Conservation (phyloP, 2,113 vertebrate genomes). For the Saccopteryx bilineata region DNA sequence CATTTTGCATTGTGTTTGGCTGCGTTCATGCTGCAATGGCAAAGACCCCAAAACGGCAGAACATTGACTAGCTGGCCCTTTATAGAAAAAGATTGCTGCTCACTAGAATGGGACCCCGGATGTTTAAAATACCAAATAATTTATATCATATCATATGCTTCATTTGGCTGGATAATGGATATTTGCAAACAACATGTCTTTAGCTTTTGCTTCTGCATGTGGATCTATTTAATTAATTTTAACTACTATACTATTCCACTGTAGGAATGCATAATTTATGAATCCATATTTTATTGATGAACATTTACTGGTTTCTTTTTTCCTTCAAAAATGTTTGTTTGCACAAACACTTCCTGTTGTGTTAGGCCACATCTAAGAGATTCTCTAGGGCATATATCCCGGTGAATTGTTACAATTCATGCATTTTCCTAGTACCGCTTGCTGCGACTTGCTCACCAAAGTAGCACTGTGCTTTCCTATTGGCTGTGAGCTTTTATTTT, state of each 20-base stretch:
- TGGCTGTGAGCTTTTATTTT: neutral
- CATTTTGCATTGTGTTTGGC: neutral
- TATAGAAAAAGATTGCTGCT: neutral
- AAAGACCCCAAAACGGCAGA: neutral
- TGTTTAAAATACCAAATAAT: conserved; percentile 3
- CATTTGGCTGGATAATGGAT: neutral
- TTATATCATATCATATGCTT: neutral
- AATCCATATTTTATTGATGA: neutral
- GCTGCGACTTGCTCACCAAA: neutral
- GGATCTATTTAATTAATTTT: neutral
- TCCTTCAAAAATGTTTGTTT: neutral
- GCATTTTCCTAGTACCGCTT: neutral
- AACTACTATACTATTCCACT: neutral
- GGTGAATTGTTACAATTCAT: neutral
- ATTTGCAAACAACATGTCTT: neutral
- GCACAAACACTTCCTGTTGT: neutral
- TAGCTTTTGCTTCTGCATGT: neutral
- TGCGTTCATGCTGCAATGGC: neutral
- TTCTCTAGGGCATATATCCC: neutral
- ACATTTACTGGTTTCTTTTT: neutral
- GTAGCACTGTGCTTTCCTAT: neutral
- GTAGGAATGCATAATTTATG: neutral
- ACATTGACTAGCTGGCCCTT: neutral
- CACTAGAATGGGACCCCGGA: neutral
- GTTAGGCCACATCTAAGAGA: neutral